phyloP scores from a whole-genome alignment of 2,888 invertebrate species.

The Copidosoma aretas region DNA sequence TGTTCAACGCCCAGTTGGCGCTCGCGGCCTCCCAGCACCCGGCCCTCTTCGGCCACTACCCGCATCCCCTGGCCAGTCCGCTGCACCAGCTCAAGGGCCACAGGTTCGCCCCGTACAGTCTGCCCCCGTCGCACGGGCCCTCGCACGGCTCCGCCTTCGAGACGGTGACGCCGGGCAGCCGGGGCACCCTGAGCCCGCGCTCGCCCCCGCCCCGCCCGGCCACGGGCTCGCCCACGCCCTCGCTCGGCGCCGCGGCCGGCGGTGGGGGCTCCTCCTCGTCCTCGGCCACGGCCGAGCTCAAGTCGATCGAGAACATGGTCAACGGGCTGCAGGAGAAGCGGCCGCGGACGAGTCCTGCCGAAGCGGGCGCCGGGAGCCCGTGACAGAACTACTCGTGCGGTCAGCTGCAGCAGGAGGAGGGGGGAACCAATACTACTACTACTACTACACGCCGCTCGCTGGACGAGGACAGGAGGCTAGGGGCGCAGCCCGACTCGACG shows the following conservation, averaged over 20 bases:
- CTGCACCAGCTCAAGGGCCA: constrained; percentile 76
- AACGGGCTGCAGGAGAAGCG: constrained; percentile 93
- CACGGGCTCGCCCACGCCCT: constrained; percentile 67
- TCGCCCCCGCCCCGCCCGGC: constrained; percentile 68
- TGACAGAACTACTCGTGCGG: constrained; percentile 52
- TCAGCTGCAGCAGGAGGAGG: background rate
- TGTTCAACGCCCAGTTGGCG: constrained; percentile 88
- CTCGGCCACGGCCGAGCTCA: constrained; percentile 79
- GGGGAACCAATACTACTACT: too few species aligned
- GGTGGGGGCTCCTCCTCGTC: constrained; percentile 72
- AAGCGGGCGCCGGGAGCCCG: constrained; percentile 58
- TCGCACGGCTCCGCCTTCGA: constrained; percentile 85
- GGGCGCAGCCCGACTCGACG: constrained; percentile 58
- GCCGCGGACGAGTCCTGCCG: constrained; percentile 64
- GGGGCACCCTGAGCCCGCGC: constrained; percentile 66
- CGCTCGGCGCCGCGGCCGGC: constrained; percentile 56
- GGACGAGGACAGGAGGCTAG: constrained; percentile 49
- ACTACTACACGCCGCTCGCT: constrained; percentile 37
- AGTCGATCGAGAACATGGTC: constrained; percentile 97
- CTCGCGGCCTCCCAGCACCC: constrained; percentile 84
- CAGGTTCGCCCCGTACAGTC: constrained; percentile 88
- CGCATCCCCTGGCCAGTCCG: constrained; percentile 74
- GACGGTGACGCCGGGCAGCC: constrained; percentile 82
- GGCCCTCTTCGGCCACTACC: constrained; percentile 72
- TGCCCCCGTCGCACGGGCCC: constrained; percentile 72